A percentile compares a stretch with the other conserved stretches of the same genome.
phyloP scores from a whole-genome alignment of 2,888 invertebrate genomes.

The Chromoteleia sp. region DNA sequence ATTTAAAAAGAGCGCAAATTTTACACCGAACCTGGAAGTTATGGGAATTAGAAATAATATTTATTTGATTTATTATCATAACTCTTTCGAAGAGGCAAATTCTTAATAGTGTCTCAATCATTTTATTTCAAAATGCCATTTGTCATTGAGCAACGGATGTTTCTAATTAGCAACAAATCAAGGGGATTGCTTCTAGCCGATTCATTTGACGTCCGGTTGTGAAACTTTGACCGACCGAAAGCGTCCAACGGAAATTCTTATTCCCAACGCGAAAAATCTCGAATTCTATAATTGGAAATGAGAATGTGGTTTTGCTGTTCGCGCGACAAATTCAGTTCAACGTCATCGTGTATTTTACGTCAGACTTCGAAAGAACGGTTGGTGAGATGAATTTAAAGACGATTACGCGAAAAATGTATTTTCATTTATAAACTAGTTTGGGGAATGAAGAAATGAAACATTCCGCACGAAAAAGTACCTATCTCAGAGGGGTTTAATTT shows the following conservation, averaged over 20 bases:
- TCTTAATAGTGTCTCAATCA: conserved; percentile 36
- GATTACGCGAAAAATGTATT: not conserved
- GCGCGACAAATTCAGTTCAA: not conserved
- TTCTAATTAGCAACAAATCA: conserved; percentile 64
- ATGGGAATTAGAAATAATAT: conserved; percentile 4
- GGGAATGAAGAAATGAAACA: not conserved
- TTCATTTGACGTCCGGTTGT: conserved; percentile 61
- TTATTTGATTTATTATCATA: conserved; percentile 19
- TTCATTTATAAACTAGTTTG: not conserved
- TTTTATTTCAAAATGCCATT: conserved; percentile 41
- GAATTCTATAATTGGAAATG: conserved; percentile 44
- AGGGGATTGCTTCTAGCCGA: conserved; percentile 55
- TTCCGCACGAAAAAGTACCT: too few relatives aligned
- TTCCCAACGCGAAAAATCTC: conserved; percentile 33
- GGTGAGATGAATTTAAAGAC: not conserved
- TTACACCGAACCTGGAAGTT: not conserved
- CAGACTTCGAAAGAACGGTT: not conserved
- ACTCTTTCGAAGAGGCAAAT: conserved; percentile 8
- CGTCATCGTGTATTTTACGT: not conserved
- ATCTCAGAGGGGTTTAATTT: too few relatives aligned
- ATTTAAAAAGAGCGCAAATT: too few relatives aligned
- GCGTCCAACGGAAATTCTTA: conserved; percentile 31
- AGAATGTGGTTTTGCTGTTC: conserved; percentile 29
- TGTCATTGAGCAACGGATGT: conserved; percentile 63
- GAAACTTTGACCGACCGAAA: conserved; percentile 40